A percentile compares a stretch with the other conserved stretches of the same genome.
Evolutionary conservation across 2,797 vertebrate species (phyloP).

Genomic region (Dallia pectoralis): DNA sequence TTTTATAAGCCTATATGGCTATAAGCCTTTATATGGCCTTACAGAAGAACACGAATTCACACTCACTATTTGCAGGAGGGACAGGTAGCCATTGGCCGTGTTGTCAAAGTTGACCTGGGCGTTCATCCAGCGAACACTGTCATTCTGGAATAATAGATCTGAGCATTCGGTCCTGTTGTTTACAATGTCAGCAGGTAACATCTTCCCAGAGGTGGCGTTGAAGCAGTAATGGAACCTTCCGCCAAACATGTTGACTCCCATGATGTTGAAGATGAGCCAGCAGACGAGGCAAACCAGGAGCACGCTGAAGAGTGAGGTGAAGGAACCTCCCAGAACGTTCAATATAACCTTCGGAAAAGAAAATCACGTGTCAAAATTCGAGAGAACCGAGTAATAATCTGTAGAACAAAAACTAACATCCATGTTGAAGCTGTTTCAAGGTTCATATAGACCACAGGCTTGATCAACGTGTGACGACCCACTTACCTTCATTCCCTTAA

Average conservation of each 20-base stretch:
- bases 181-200: constrained; percentile 72
- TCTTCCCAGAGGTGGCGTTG: constrained; percentile 83
- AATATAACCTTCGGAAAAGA: constrained; percentile 86
- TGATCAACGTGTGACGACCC: background rate
- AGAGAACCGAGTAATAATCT: background rate
- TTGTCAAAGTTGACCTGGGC: constrained; percentile 99
- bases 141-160: constrained; percentile 75
- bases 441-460: background rate
- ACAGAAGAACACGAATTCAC: background rate
- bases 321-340: constrained; percentile 98
- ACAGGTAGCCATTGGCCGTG: constrained; percentile 94
- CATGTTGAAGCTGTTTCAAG: too few species aligned
- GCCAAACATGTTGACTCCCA: constrained; percentile 99
- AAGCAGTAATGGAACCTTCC: constrained; percentile 98
- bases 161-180: constrained; percentile 90
- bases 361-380: background rate
- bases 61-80: constrained; percentile 94
- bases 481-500: constrained; percentile 94
- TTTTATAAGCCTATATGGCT: too few species aligned
- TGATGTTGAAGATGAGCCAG: constrained; percentile 99
- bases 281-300: constrained; percentile 99
- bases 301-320: constrained; percentile 99
- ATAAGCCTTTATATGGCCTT: too few species aligned
- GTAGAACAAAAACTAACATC: too few species aligned
- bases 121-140: constrained; percentile 91